phyloP scores from a whole-genome alignment of 2,888 invertebrate genomes.

The Anthrax anthrax region DNA sequence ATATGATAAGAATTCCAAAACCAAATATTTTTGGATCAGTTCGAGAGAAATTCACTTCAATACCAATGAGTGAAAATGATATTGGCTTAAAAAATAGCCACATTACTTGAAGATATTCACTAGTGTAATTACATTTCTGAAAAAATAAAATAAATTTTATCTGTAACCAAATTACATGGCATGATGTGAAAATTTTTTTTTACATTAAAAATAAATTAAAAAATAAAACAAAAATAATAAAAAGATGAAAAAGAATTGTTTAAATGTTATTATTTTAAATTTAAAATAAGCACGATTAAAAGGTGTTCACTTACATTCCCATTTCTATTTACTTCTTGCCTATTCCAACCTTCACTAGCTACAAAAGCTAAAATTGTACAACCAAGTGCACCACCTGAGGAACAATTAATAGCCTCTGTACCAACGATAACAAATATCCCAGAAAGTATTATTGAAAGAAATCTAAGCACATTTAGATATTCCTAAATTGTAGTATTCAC shows the following conservation, averaged over 20 bases:
- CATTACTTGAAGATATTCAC: constrained; percentile 39
- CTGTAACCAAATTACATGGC: no score
- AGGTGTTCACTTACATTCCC: constrained; percentile 24
- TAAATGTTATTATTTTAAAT: no score
- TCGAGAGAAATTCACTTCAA: constrained; percentile 49
- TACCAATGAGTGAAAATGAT: constrained; percentile 62
- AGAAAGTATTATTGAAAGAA: constrained; percentile 42
- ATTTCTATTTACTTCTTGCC: constrained; percentile 15
- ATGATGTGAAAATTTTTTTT: no score
- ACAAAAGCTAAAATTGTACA: constrained; percentile 42
- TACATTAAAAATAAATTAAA: no score
- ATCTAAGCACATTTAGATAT: constrained; percentile 36
- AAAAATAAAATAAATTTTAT: not conserved
- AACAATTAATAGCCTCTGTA: constrained; percentile 42
- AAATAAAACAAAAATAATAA: no score
- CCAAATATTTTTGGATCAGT: constrained; percentile 37
- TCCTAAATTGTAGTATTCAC: no score
- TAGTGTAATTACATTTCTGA: constrained; percentile 38
- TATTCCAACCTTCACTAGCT: constrained; percentile 38
- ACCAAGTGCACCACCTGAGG: constrained; percentile 48
- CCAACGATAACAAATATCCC: constrained; percentile 50
- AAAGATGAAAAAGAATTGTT: no score
- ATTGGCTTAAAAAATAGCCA: constrained; percentile 66
- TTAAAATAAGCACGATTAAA: no score
- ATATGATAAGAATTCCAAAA: constrained; percentile 35